Evolutionary conservation across 2,888 invertebrate genomes (phyloP), one percentile per base, ranked within the genome.

Genomic region (Microctonus aethiopoides): DNA sequence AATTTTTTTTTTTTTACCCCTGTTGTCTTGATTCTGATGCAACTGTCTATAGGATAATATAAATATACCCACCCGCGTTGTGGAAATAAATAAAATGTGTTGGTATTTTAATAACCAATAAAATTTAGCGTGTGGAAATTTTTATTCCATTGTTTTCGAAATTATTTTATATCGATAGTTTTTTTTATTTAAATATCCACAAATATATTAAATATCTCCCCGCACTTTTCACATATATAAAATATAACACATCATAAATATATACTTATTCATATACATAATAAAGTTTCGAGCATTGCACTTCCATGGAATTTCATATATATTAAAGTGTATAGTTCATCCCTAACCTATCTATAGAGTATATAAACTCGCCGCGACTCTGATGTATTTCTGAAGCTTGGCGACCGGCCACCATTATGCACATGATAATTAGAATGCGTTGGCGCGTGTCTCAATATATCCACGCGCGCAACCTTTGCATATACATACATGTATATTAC

Each of bases 401-500:
- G 86, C 86, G 78, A 81, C 76, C 73, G 74, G 83, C 86, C 86
- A 86, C 83, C 85, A 86, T 86, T 86, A 85, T 86, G 83, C 85
- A 84, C 84, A 86, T 86, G 86, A 86, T 86, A 86, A 86, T 86
- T 86, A 86, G 86, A 86, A 85, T 86, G 85, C 85, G 86, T 86
- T 86, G 83, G 86, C 85, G 85, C 85, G 85, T 86, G 84, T 86
- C 85, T 86, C 85, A 85, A 86, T 86, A 85, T 86, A 86, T 85
- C 84, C 81, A 80, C 81, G 79, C 80, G 78, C 77, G 78, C 74
- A 77, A 74, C 71, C 74, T 70, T 61, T 61, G 6, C 60, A 61
- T 61, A 51, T 13, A 52, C 16, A 52, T 4, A n/a, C n/a, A n/a
- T 56, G 24, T 56, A 54, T 24, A 26, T 36, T 51, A 51, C 20